Base-by-base conservation (phyloP, 2,797 vertebrate genomes). In the Microctenopoma stevenorrisi region DNA sequence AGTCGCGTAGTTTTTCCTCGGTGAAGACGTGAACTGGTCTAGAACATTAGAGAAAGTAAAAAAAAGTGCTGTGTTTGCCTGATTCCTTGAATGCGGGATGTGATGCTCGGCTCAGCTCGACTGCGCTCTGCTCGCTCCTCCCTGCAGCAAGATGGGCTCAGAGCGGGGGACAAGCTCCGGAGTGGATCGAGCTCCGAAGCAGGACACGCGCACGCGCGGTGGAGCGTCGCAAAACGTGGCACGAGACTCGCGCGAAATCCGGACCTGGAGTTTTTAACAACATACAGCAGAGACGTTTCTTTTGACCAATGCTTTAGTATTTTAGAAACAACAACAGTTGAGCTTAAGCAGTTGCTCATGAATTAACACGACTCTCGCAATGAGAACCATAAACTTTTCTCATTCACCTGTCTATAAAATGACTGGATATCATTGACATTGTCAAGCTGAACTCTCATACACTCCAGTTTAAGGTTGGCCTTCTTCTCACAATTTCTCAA, bases 71-170 rank as follows among this genome's bases (percentile, higher is more conserved):
- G 92, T 83, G 91, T 86, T 83, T 54, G 91, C 68, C 85, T 46
- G 86, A 92, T 93, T 92, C 88, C 92, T 92, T 93, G 88, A 90
- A 93, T 89, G 91, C 92, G 89, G 85, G 82, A 18, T 82, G 88
- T 89, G 94, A 93, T 94, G 94, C 90, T 91, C 85, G 1, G 91
- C 86, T 91, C 80, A 1, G 92, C 88, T 91, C 73, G 46, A 30
- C 92, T 74, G 84, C 87, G 66, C 91, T 88, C 81, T n/a, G 74
- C 0, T 89, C 85, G 92, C 94, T 95, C 93, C 94, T 94, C 93
- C 93, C 93, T 94, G 94, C 94, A 93, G 94, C 93, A 94, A 93
- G 90, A 88, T 75, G 64, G 72, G 83, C 74, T 90, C 54, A 68
- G 79, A 78, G 89, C 69, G 79, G 81, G 87, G 89, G 77, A 44